Evolutionary conservation across 2,113 vertebrate genomes (phyloP), one percentile per base, ranked within the genome.

Genomic region (Nothocercus julius): DNA sequence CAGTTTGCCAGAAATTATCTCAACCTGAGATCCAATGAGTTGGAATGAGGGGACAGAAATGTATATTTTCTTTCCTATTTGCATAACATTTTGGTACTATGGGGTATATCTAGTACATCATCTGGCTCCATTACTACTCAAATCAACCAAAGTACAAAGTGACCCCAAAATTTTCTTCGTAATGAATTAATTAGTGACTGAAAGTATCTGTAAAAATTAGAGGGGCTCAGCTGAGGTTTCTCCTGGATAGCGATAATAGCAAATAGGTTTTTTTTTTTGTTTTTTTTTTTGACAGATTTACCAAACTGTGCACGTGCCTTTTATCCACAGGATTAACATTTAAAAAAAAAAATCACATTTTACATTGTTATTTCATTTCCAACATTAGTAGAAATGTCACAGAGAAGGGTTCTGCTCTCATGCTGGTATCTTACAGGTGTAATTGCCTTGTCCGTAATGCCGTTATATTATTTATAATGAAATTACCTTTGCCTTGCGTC

Each of bases 371-470:
- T 93, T 86, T 94, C 10, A 5, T 93, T 90, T 47, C 47, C 54
- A 73, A 79, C 90, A 58, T 93, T 30, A 89, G 62, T 19, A 80
- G 87, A 95, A 96, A 95, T 94, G 94, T 82, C 93, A 97, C 28
- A 63, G 76, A 56, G 54, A 47, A 93, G 22, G 74, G 74, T 84
- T 95, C 77, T 51, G 89, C 84, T 95, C 61, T 62, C 86, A 44
- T 73, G 92, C 86, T 38, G 22, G 5, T 54, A 40, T 61, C 74
- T 90, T 79, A 25, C 53, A 87, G 83, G 84, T 94, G 84, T 72
- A 92, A 93, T 82, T 92, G 53, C 70, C 81, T 73, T 8, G 13
- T 47, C 73, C 70, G 24, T 38, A 72, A 89, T 61, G 56, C 2
- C 1, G 54, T 94, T 58, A 21, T 59, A 36, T 76, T 58, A 72